Percentiles rank a stretch among this genome's conserved stretches.
These are phyloP conservation scores for Argynnis bischoffii DNA, from an alignment of 2,888 invertebrate species.

Conservation along the genomic window DNA sequence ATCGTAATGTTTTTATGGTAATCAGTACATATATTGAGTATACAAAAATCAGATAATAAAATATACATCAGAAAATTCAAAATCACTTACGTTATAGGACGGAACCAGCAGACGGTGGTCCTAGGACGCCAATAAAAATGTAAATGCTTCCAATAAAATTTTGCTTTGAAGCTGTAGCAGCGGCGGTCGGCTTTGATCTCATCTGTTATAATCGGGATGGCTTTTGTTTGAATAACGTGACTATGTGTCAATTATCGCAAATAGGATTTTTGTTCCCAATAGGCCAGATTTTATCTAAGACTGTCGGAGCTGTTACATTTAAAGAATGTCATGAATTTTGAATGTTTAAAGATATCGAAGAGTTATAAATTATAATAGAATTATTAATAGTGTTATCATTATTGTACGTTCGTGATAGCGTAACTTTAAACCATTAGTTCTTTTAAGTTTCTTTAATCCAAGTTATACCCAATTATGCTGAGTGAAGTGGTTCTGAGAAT, in stretches of 20 bases:
- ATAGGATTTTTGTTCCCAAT: conserved; percentile 56
- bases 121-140: conserved; percentile 81
- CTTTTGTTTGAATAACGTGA: conserved; percentile 55
- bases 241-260: conserved; percentile 53
- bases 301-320: neutral
- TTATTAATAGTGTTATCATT: neutral
- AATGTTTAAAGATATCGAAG: neutral
- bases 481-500: conserved; percentile 26
- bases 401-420: conserved; percentile 1
- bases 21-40: conserved; percentile 73
- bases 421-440: conserved; percentile 12
- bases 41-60: conserved; percentile 80
- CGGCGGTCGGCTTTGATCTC: conserved; percentile 70
- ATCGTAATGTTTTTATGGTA: conserved; percentile 71
- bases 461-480: conserved; percentile 25
- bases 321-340: neutral
- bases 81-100: conserved; percentile 81
- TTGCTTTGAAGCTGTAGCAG: conserved; percentile 74
- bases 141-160: conserved; percentile 79
- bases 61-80: conserved; percentile 82
- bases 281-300: conserved; percentile 43
- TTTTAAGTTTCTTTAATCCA: conserved; percentile 23
- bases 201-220: conserved; percentile 64
- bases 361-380: neutral
- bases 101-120: conserved; percentile 70